Conservation (phyloP, 2,797 vertebrate genomes). For the Melanotaenia maccullochi region DNA sequence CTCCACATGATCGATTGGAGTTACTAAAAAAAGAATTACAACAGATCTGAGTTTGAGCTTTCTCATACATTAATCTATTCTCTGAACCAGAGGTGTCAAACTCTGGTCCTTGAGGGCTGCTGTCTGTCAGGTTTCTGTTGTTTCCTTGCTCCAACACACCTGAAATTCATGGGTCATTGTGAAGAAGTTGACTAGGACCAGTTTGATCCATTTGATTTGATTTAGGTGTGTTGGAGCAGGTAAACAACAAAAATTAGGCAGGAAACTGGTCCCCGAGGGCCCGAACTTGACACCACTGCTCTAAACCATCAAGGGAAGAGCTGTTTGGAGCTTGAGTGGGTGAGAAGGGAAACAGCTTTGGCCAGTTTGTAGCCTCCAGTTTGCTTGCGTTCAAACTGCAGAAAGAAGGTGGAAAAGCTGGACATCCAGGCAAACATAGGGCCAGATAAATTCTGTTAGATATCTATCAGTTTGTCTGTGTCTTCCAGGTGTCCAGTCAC, state of each 20-base stretch:
- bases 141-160: too few species aligned
- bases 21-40: neutral
- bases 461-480: slow-evolving; percentile 8
- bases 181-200: too few species aligned
- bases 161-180: too few species aligned
- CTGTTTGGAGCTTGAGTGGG: neutral
- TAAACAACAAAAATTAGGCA: too few species aligned
- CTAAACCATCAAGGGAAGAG: neutral
- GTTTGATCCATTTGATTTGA: too few species aligned
- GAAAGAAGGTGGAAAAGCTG: neutral
- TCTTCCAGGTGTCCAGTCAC: slow-evolving; percentile 92
- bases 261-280: too few species aligned
- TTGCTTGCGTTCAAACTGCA: neutral
- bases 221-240: too few species aligned
- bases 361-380: neutral
- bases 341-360: neutral
- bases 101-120: too few species aligned
- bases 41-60: neutral
- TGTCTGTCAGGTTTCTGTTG: too few species aligned
- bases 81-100: neutral
- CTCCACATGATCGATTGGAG: neutral
- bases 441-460: too few species aligned
- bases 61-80: neutral
- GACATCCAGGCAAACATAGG: neutral
- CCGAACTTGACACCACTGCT: neutral